phyloP scores from a whole-genome alignment of 2,797 vertebrate genomes.

The Heteromormyrus szaboi region DNA sequence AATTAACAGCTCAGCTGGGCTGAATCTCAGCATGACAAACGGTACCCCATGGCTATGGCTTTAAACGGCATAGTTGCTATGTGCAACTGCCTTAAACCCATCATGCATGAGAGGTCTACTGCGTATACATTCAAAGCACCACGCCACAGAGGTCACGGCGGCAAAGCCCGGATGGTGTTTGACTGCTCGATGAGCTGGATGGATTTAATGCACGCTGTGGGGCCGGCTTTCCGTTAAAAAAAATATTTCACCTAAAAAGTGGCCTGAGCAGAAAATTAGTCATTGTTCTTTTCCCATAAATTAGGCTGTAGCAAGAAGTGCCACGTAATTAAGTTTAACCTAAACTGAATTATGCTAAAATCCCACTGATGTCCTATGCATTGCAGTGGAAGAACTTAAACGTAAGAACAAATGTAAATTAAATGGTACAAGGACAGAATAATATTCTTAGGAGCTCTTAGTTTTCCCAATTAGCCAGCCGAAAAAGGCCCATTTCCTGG shows the following conservation, averaged over 20 bases:
- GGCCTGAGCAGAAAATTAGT: neutral
- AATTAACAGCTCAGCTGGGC: conserved; percentile 12
- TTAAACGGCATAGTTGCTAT: neutral
- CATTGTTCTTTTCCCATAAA: neutral
- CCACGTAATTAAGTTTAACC: neutral
- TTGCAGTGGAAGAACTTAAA: neutral
- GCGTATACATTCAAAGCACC: neutral
- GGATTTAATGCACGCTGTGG: neutral
- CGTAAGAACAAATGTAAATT: neutral
- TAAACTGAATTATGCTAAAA: conserved; percentile 6
- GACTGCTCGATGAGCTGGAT: neutral
- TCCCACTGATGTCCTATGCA: neutral
- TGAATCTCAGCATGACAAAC: neutral
- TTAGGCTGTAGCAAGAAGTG: neutral
- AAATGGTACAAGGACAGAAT: neutral
- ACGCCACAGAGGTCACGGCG: neutral
- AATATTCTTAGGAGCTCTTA: neutral
- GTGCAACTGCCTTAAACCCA: neutral
- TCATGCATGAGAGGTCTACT: neutral
- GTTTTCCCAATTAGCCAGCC: neutral
- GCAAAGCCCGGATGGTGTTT: neutral
- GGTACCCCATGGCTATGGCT: neutral
- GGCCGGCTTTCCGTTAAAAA: neutral
- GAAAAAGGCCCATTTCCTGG: neutral
- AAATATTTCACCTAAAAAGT: neutral